These are phyloP conservation scores for Cyanoliseus patagonus DNA, from an alignment of 2,113 vertebrate species.

Conservation along the genomic window DNA sequence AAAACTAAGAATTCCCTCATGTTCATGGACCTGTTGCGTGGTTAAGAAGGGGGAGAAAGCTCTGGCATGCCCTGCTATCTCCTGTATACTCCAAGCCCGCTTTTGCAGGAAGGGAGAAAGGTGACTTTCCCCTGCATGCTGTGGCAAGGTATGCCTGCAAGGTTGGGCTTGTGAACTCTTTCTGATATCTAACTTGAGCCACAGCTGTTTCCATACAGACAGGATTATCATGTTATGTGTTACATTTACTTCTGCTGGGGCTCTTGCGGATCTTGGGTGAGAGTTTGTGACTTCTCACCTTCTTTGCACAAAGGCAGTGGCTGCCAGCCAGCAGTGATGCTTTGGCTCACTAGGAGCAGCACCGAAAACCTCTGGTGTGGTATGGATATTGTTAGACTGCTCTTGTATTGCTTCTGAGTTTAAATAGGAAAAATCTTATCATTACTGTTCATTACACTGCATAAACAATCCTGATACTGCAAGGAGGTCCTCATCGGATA, in stretches of 20 bases:
- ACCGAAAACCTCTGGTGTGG: neutral
- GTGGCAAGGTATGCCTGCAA: neutral
- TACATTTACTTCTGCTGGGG: neutral
- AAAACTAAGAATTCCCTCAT: neutral
- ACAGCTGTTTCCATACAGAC: neutral
- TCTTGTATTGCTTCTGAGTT: neutral
- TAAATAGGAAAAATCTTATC: slow-evolving; percentile 1
- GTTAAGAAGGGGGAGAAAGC: neutral
- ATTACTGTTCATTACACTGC: neutral
- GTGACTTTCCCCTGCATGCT: neutral
- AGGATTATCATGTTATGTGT: neutral
- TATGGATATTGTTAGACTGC: neutral
- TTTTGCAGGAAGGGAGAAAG: neutral
- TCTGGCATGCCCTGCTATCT: neutral
- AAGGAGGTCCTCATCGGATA: neutral
- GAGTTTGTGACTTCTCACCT: neutral
- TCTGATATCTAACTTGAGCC: neutral
- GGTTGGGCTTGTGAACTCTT: neutral
- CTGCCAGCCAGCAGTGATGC: neutral
- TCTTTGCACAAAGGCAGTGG: rapidly evolving
- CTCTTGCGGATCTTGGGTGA: neutral
- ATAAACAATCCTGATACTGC: neutral
- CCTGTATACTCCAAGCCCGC: neutral
- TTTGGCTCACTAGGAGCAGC: rapidly evolving
- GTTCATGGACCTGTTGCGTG: neutral